Evolutionary conservation across 2,888 invertebrate genomes (phyloP).

Genomic region (Agriotes lineatus): DNA sequence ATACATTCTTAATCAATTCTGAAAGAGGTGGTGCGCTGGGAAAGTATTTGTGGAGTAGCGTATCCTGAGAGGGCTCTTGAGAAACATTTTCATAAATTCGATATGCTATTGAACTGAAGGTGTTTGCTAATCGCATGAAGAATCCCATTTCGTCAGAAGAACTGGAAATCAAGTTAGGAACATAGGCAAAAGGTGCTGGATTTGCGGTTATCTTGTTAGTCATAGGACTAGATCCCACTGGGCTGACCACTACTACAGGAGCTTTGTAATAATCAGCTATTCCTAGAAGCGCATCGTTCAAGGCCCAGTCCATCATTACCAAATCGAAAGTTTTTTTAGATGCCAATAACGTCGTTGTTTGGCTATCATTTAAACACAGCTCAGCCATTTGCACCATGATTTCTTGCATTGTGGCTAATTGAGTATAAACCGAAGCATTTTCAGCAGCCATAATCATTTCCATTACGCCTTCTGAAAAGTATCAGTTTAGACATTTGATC

Average conservation of each 20-base stretch:
- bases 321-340: conserved; percentile 53
- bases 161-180: conserved; percentile 54
- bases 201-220: conserved; percentile 56
- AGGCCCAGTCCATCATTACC: conserved; percentile 55
- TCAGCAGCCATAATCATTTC: no score
- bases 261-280: conserved; percentile 59
- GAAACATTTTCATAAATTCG: no score
- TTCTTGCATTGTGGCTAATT: no score
- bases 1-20: no score
- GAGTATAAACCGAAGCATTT: no score
- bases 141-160: conserved; percentile 59
- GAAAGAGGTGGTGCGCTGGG: no score
- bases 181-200: conserved; percentile 58
- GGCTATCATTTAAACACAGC: no score
- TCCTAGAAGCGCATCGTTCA: conserved; percentile 58
- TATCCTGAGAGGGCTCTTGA: no score
- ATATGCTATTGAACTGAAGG: conserved; percentile 23
- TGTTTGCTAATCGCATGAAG: conserved; percentile 56
- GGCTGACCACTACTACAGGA: conserved; percentile 58
- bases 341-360: conserved; percentile 29
- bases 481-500: no score
- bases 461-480: no score
- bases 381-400: no score
- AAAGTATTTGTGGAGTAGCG: no score
- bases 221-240: conserved; percentile 52